Evolutionary conservation across 2,888 invertebrate genomes (phyloP), one percentile per base, ranked within the genome.

Genomic region (Parapristionchus giblindavisi): DNA sequence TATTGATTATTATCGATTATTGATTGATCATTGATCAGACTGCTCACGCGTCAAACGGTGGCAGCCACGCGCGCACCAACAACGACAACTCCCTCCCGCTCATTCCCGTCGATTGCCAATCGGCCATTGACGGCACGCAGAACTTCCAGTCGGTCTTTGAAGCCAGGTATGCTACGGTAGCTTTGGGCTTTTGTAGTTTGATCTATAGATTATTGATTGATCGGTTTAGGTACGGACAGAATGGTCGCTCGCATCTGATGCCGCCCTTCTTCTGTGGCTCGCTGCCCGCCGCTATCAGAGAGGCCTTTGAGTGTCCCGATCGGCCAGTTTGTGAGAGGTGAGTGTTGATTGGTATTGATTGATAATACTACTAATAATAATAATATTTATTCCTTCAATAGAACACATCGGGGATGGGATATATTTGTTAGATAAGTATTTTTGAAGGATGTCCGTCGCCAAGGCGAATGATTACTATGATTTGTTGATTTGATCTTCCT

Each of bases 91-190:
- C 75, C 27, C 61, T 83, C 36, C 85, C 86, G 21, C 79, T 87
- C 71, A 84, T 87, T 75, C 87, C 87, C 27, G 80, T 80, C 32
- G 83, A 84, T 56, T 84, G 73, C 70, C 70, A 76, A 5, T 77
- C 79, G 4, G 79, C 85, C 38, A 54, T 70, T 4, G 87, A 87
- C 32, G 84, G 85, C 34, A 77, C 85, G 4, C 83, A 83, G 61
- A 86, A 87, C 75, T 87, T 87, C 75, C 77, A 79, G 5, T 58
- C 81, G 14, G 81, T 85, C 52, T 87, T 87, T 77, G 81, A 85
- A 32, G 73, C 80, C 1, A 81, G 87, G 78, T 84, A 32, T 48
- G 48, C 48, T 43, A 14, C 48, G 48, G 8, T 17, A 43, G 48
- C 17, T 14, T 43, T 43, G 48, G 17, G 8, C 17, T 14, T 17